These are phyloP conservation scores for Pseudeuparius sepicola DNA, from an alignment of 2,888 invertebrate genomes.

Conservation along the genomic window DNA sequence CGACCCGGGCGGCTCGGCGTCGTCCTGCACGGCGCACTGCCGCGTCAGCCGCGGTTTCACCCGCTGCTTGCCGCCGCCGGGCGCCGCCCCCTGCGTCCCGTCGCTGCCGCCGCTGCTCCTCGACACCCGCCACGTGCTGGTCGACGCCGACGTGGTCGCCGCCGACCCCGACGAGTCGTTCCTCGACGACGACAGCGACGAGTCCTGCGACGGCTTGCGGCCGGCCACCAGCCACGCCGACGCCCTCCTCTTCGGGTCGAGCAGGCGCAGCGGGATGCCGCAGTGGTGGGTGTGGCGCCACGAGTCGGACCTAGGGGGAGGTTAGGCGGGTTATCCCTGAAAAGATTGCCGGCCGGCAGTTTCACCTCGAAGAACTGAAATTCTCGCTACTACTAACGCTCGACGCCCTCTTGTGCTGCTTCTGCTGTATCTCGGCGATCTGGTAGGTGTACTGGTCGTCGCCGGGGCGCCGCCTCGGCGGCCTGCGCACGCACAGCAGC, in stretches of 20 bases:
- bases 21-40: slow-evolving; percentile 71
- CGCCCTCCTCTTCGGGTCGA: slow-evolving; percentile 69
- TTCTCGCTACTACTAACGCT: slow-evolving; percentile 84
- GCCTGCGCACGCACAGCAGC: slow-evolving; percentile 39
- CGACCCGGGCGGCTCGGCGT: slow-evolving; percentile 53
- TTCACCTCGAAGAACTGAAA: slow-evolving; percentile 62
- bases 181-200: slow-evolving; percentile 79
- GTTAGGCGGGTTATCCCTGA: too few species aligned
- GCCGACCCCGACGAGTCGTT: slow-evolving; percentile 87
- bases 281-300: slow-evolving; percentile 71
- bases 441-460: slow-evolving; percentile 65
- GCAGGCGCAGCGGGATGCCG: slow-evolving; percentile 61
- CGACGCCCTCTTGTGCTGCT: slow-evolving; percentile 66
- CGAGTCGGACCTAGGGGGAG: slow-evolving; percentile 59
- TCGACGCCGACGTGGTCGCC: slow-evolving; percentile 67
- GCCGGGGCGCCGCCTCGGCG: slow-evolving; percentile 39
- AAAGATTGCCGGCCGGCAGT: too few species aligned
- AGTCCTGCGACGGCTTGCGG: slow-evolving; percentile 87
- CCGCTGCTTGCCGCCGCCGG: too few species aligned
- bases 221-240: slow-evolving; percentile 86
- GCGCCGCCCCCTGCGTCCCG: slow-evolving; percentile 36
- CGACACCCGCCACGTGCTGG: slow-evolving; percentile 82
- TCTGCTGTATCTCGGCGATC: slow-evolving; percentile 64
- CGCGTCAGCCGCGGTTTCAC: slow-evolving; percentile 67
- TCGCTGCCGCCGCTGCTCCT: slow-evolving; percentile 67